Base-by-base conservation (phyloP, 2,797 vertebrate genomes). In the Chelmon rostratus region DNA sequence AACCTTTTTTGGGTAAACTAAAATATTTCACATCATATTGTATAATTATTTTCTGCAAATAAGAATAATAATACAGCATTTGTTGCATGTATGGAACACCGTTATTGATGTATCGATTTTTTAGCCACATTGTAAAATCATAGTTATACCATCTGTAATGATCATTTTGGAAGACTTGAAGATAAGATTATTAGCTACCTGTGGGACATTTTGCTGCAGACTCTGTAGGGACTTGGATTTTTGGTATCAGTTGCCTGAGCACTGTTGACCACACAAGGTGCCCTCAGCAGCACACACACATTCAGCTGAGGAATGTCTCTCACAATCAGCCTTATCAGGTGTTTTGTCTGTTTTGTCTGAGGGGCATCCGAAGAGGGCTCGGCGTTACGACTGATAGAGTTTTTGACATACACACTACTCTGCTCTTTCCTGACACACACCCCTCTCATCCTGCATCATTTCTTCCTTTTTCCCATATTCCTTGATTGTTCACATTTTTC, bases 311-410 rank as follows among this genome's bases (percentile, higher is more conserved):
- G 93, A 95, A 95, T 93, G 90, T 87, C 73, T 91, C 89, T 88
- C 87, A 89, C 82, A 80, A 89, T 89, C 88, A 28, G 58, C 73
- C 88, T 94, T 95, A 94, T 95, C 95, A 86, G 67, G 79, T 93
- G 92, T 92, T 95, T 93, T 87, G 93, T 92, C 92, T 94, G 88
- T 94, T 93, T 84, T 91, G 91, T 91, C 89, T 91, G 79, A 81
- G 76, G 90, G 90, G 84, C 86, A 90, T 93, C 92, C 86, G 88
- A 92, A 90, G 86, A 90, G 84, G 87, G 82, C 88, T 76, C 71
- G 74, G 82, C 76, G 66, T 92, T 91, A 86, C 75, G 33, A 84
- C 79, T 89, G 85, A 91, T 92, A 92, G 82, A 72, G 40, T 72
- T 88, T 89, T 83, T 61, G 73, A 92, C 89, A 77, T 90, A 86